Base-by-base conservation (phyloP, 1,140 invertebrate species). In the Aricia agestis region DNA sequence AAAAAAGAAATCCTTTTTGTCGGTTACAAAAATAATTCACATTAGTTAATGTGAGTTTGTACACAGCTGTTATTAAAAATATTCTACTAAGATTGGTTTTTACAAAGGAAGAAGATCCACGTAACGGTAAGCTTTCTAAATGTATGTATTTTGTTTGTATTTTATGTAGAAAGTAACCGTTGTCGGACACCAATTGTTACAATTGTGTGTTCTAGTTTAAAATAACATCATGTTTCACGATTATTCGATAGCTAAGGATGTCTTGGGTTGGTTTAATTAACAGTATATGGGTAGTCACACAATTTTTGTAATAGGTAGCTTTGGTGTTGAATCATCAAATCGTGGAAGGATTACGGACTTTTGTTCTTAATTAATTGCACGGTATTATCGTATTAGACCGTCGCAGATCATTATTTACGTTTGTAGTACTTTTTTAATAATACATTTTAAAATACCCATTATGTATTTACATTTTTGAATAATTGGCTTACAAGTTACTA, bases 91-190 rank as follows among this genome's bases (percentile, higher is more conserved):
- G 41, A 7, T 63, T 25, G 63, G 25, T 70, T 70, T 58, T 67
- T 58, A 69, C 63, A 68, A 45, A 70, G 66, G 66, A 72, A 69
- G 18, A 69, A 74, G 36, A 76, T 57, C 68, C 67, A 63, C 73
- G 77, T 83, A 86, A 86, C 82, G 83, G 88, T 90, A 83, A 86
- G 88, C 84, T 80, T 85, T 70, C 80, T 80, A 82, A 76, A 84
- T 84, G 82, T 81, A 83, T 71, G 74, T 66, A 81, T 82, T 87
- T 88, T 90, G 88, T 89, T 90, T 88, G 85, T 87, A 84, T 83
- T 19, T 63, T 19, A 63, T 81, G 71, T 79, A 81, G 82, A 86
- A 86, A 87, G 86, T 87, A 78, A 88, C 84, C 84, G 86, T 87
- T 88, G 82, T 84, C 76, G 82, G 74, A 76, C 79, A 78, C 75